A percentile compares a stretch with the other conserved stretches of the same genome.
These are phyloP conservation scores for Dryobota labecula DNA, from an alignment of 2,888 invertebrate species.

Conservation along the genomic window DNA sequence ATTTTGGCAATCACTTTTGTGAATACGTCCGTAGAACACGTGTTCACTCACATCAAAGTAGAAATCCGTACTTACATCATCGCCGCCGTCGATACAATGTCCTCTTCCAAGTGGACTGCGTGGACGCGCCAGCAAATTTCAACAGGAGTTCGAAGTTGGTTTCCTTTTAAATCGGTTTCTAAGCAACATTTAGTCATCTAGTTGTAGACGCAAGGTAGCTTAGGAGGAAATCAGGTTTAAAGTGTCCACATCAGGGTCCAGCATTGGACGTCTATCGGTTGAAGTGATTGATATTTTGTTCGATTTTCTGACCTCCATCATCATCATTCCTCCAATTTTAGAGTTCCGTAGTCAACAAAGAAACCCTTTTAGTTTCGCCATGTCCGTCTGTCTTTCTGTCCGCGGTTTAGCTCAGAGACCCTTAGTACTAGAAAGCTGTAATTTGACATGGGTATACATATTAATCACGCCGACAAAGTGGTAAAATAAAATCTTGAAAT, in stretches of 20 bases:
- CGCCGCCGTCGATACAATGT: slow-evolving; percentile 19
- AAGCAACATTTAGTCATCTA: background rate
- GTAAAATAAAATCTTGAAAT: too few relatives aligned
- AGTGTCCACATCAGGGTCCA: background rate
- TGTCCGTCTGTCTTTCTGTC: too few relatives aligned
- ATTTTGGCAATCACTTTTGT: slow-evolving; percentile 3
- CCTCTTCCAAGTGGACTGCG: slow-evolving; percentile 23
- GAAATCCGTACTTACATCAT: slow-evolving; percentile 12
- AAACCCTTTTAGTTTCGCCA: too few relatives aligned
- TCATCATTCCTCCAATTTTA: background rate
- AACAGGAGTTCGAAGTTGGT: slow-evolving; percentile 1
- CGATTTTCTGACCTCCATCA: background rate
- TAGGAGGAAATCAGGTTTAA: background rate
- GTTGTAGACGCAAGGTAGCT: background rate
- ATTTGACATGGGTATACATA: too few relatives aligned
- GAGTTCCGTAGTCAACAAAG: too few relatives aligned
- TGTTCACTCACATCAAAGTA: slow-evolving; percentile 25
- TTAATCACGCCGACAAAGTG: too few relatives aligned
- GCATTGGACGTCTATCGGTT: background rate
- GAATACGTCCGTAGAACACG: slow-evolving; percentile 26
- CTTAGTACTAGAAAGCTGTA: too few relatives aligned
- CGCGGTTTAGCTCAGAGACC: too few relatives aligned
- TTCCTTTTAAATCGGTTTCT: slow-evolving; percentile 3
- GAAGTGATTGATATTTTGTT: background rate
- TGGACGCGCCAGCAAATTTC: slow-evolving; percentile 24